Evolutionary conservation across 2,888 invertebrate genomes (phyloP), one percentile per base, ranked within the genome.

Genomic region (Rhingia campestris): DNA sequence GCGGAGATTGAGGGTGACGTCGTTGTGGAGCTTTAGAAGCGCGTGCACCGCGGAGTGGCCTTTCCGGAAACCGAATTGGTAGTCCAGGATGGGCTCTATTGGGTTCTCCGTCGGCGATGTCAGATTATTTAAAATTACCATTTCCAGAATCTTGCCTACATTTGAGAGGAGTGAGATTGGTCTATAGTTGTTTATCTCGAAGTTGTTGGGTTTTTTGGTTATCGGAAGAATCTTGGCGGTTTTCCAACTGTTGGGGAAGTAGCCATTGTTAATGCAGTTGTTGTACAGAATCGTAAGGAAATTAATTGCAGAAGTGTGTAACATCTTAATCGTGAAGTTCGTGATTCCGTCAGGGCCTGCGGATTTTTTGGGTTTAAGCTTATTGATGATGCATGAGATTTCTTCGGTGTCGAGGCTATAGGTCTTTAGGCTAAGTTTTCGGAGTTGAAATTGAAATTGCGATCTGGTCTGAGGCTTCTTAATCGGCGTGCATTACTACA

Each of bases 161-260:
- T 74, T 66, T 2, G 63, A 73, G 9, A 66, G 74, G n/a, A 66
- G n/a, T 0, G 58, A 66, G 2, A 74, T 66, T 0, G 66, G 64
- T 6, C 74, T 32, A 10, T 56, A 74, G 30, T 66, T 74, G n/a
- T 3, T 14, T 0, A 74, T n/a, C 6, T 64, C 32, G 2, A 5
- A n/a, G 4, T 33, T n/a, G 1, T 58, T 74, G 0, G 4, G 12
- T 41, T 56, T 58, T 35, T 59, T 58, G 30, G 37, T 39, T 0
- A 66, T 41, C 0, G 47, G 61, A 0, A 63, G 9, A 4, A 73
- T 10, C 56, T 14, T 63, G 12, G 32, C 63, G 2, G 7, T 10
- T 64, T 73, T 73, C 54, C 63, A 56, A 3, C 3, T 4, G 2
- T 14, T 4, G 3, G 72, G 45, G 33, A 61, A 61, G 12, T 14